phyloP scores from a whole-genome alignment of 2,888 invertebrate genomes.

The Thymelicus lineola region DNA sequence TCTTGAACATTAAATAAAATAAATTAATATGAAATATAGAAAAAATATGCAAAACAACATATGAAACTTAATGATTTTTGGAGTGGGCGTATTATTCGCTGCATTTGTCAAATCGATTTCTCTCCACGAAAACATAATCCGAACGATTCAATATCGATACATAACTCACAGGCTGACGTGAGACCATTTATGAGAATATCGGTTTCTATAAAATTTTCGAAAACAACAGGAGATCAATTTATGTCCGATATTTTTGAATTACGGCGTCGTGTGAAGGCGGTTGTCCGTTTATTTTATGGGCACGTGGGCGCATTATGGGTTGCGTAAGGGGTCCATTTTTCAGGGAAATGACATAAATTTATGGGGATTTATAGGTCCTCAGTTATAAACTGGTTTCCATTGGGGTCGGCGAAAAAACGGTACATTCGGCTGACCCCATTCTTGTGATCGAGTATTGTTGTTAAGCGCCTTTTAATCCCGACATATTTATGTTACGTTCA shows the following conservation, averaged over 20 bases:
- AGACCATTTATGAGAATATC: conserved; percentile 24
- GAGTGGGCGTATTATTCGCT: conserved; percentile 3
- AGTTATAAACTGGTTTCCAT: conserved; percentile 40
- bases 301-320: conserved; percentile 54
- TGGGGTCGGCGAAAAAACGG: conserved; percentile 41
- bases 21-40: background rate
- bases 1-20: background rate
- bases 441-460: background rate
- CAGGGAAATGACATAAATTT: conserved; percentile 51
- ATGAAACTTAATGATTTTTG: background rate
- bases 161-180: conserved; percentile 20
- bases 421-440: conserved; percentile 15
- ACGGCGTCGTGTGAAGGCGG: conserved; percentile 50
- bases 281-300: conserved; percentile 51
- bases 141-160: conserved; percentile 14
- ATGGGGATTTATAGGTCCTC: conserved; percentile 42
- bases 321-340: conserved; percentile 50
- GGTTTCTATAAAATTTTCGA: conserved; percentile 46
- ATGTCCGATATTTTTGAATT: conserved; percentile 50
- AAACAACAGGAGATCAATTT: conserved; percentile 55
- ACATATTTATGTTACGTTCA: conserved; percentile 1
- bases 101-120: conserved; percentile 2
- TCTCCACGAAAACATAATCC: conserved; percentile 10
- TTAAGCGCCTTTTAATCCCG: background rate
- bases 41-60: background rate